Evolutionary conservation across 1,140 invertebrate genomes (phyloP).

Genomic region (Hydropsyche tenuis): DNA sequence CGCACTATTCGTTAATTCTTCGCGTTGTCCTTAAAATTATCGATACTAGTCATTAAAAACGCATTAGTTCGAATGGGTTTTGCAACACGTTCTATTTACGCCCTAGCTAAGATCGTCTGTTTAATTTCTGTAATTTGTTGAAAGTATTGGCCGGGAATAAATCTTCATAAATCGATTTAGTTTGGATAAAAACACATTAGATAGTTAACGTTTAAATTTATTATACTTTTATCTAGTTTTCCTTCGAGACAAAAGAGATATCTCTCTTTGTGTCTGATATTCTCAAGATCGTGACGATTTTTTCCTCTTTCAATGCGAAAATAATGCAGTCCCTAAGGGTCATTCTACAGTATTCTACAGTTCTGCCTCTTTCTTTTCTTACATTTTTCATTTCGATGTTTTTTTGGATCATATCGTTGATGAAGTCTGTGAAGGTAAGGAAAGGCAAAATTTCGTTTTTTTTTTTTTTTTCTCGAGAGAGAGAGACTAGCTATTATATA

Average conservation of each 20-base stretch:
- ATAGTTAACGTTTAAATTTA: constrained; percentile 48
- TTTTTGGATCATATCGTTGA: constrained; percentile 38
- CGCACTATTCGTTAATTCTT: too few relatives aligned
- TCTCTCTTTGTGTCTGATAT: constrained; percentile 19
- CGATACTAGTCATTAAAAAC: not conserved
- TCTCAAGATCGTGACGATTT: constrained; percentile 26
- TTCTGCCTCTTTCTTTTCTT: constrained; percentile 5
- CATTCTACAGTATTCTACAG: constrained; percentile 44
- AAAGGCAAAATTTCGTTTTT: constrained; percentile 28
- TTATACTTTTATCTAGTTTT: constrained; percentile 34
- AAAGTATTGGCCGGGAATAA: constrained; percentile 34
- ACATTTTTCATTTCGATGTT: constrained; percentile 34
- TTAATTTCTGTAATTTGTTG: constrained; percentile 26
- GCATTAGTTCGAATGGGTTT: not conserved
- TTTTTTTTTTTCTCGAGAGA: too few relatives aligned
- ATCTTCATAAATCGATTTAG: constrained; percentile 48
- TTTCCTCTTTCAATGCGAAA: constrained; percentile 45
- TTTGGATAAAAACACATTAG: constrained; percentile 46
- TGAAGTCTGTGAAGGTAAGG: constrained; percentile 43
- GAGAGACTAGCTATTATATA: too few relatives aligned
- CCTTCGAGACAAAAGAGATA: constrained; percentile 25
- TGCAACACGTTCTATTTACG: not conserved
- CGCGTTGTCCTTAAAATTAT: too few relatives aligned
- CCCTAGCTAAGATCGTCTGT: not conserved
- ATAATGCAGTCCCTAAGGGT: constrained; percentile 46